phyloP scores from a whole-genome alignment of 2,888 invertebrate genomes.

The Stenolophus ochropezus region DNA sequence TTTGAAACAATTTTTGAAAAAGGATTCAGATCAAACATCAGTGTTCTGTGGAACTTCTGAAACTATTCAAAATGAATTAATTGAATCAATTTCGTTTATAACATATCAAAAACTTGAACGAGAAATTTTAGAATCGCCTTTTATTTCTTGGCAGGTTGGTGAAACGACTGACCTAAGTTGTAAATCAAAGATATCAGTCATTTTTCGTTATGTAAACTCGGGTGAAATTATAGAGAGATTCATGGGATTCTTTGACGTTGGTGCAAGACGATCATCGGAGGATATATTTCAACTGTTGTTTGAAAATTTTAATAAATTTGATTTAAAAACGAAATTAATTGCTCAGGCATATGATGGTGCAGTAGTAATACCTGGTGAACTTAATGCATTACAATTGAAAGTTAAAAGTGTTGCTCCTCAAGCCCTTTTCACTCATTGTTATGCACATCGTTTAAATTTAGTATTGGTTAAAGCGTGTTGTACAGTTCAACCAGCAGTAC shows the following conservation, averaged over 20 bases:
- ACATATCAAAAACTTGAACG: background rate
- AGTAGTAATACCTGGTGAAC: slow-evolving; percentile 65
- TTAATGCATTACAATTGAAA: slow-evolving; percentile 66
- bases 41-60: background rate
- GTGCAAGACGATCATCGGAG: slow-evolving; percentile 64
- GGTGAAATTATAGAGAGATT: slow-evolving; percentile 66
- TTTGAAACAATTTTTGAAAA: background rate
- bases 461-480: slow-evolving; percentile 59
- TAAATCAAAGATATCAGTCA: slow-evolving; percentile 62
- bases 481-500: slow-evolving; percentile 22
- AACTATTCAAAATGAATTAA: background rate
- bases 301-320: slow-evolving; percentile 63
- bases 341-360: slow-evolving; percentile 68
- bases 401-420: slow-evolving; percentile 63
- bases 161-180: background rate
- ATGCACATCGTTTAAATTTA: slow-evolving; percentile 61
- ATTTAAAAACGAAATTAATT: slow-evolving; percentile 65
- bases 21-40: background rate
- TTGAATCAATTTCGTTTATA: background rate
- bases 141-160: background rate
- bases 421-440: slow-evolving; percentile 63
- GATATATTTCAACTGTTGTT: slow-evolving; percentile 64
- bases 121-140: background rate
- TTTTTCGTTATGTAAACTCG: slow-evolving; percentile 65
- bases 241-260: slow-evolving; percentile 66